Evolutionary conservation across 2,888 invertebrate genomes (phyloP).

Genomic region (Amphipoea oculea): DNA sequence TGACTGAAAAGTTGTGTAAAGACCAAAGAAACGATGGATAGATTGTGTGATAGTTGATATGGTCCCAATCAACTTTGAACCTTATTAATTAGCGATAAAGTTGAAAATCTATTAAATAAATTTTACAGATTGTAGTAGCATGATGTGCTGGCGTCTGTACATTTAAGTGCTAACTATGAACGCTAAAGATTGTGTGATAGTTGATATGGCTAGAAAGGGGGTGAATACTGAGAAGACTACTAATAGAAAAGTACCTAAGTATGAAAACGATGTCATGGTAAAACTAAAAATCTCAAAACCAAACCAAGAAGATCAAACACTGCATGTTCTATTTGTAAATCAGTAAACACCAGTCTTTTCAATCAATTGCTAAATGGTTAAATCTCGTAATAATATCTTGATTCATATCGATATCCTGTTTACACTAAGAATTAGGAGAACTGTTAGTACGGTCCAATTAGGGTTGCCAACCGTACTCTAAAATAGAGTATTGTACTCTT

Average conservation of each 20-base stretch:
- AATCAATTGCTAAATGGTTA: constrained; percentile 15
- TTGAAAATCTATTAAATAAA: too few species aligned
- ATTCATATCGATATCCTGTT: constrained; percentile 37
- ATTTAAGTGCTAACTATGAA: too few species aligned
- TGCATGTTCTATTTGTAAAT: background rate
- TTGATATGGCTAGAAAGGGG: background rate
- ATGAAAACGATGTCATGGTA: too few species aligned
- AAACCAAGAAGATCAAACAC: constrained; percentile 27
- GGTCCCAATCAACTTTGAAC: too few species aligned
- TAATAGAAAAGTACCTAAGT: background rate
- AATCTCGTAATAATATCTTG: constrained; percentile 23
- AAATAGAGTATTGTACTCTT: too few species aligned
- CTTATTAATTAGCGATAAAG: too few species aligned
- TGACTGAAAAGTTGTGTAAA: background rate
- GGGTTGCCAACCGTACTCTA: too few species aligned
- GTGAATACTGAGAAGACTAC: background rate
- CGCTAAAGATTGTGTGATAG: background rate
- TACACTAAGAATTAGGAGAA: constrained; percentile 28
- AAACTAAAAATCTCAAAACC: background rate
- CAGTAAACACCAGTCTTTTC: constrained; percentile 9
- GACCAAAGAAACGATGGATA: background rate
- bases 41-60: background rate
- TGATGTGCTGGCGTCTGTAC: too few species aligned
- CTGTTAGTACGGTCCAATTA: background rate
- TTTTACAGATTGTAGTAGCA: too few species aligned